phyloP scores from a whole-genome alignment of 1,140 invertebrate genomes.

The Drosophila albomicans region DNA sequence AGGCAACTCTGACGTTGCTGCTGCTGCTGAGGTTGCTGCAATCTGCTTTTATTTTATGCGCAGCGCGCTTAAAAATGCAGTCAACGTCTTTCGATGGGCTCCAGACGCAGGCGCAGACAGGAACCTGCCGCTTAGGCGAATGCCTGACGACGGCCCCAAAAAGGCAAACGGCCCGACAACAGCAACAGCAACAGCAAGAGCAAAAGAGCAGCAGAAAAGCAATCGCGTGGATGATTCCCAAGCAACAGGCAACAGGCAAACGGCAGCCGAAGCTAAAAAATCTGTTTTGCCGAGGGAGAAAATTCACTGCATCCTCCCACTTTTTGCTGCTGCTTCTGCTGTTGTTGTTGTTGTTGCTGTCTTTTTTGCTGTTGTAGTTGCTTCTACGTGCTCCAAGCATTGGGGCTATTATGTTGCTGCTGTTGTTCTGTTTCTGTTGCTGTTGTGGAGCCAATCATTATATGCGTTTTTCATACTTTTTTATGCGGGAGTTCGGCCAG shows the following conservation, averaged over 20 bases:
- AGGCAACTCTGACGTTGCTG: slow-evolving; percentile 44
- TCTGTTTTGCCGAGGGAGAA: slow-evolving; percentile 62
- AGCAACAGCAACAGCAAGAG: slow-evolving; percentile 48
- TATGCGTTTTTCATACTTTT: slow-evolving; percentile 78
- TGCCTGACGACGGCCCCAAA: slow-evolving; percentile 80
- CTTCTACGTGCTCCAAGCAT: slow-evolving; percentile 60
- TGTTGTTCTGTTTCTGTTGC: slow-evolving; percentile 55
- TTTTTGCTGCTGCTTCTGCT: slow-evolving; percentile 71
- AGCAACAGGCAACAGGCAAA: slow-evolving; percentile 26
- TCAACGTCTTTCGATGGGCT: slow-evolving; percentile 70
- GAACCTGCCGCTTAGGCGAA: slow-evolving; percentile 82
- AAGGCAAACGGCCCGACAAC: slow-evolving; percentile 77
- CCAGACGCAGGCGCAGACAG: slow-evolving; percentile 57
- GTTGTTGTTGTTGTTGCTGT: slow-evolving; percentile 49
- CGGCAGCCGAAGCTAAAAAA: slow-evolving; percentile 44
- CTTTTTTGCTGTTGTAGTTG: slow-evolving; percentile 51
- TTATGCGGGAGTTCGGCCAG: slow-evolving; percentile 73
- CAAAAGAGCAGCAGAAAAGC: neutral
- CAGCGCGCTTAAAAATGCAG: slow-evolving; percentile 82
- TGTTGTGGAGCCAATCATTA: slow-evolving; percentile 77
- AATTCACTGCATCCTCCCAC: slow-evolving; percentile 83
- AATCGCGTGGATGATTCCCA: slow-evolving; percentile 34
- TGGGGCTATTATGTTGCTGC: slow-evolving; percentile 76
- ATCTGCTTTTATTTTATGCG: slow-evolving; percentile 83
- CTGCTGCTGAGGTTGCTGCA: slow-evolving; percentile 58